Percentiles rank a stretch among this genome's conserved stretches.
Conservation (phyloP, 2,888 invertebrate species). For the Spisula subtruncata region DNA sequence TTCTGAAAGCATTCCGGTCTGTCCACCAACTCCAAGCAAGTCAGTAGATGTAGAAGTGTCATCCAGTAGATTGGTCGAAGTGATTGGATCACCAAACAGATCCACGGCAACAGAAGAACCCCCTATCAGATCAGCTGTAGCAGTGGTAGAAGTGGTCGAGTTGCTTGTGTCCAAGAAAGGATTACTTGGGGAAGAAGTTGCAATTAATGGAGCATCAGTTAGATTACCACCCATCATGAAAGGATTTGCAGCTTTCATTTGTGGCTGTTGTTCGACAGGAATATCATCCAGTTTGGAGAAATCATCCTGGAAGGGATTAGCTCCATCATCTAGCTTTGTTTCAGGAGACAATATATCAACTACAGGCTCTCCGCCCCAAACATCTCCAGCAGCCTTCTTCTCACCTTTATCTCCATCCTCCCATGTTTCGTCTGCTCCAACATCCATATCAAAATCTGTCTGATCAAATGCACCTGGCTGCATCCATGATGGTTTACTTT, state of each 20-base stretch:
- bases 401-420: conserved; percentile 39
- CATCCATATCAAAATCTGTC: conserved; percentile 47
- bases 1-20: conserved; percentile 57
- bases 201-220: conserved; percentile 44
- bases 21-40: conserved; percentile 31
- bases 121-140: not conserved
- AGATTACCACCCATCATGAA: conserved; percentile 56
- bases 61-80: not conserved
- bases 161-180: conserved; percentile 69
- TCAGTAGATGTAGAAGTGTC: conserved; percentile 11
- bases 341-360: conserved; percentile 24
- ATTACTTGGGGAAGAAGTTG: conserved; percentile 58
- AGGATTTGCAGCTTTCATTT: conserved; percentile 61
- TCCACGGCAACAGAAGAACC: not conserved
- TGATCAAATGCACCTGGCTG: conserved; percentile 51
- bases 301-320: conserved; percentile 84
- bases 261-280: conserved; percentile 51
- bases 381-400: conserved; percentile 53
- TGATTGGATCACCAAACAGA: conserved; percentile 29
- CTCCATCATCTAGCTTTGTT: conserved; percentile 52
- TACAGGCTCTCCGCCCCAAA: conserved; percentile 57
- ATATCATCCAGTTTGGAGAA: conserved; percentile 77
- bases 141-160: not conserved
- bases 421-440: conserved; percentile 59
- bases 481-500: conserved; percentile 34